phyloP scores from a whole-genome alignment of 1,140 invertebrate species.

The Aporrectodea caliginosa region DNA sequence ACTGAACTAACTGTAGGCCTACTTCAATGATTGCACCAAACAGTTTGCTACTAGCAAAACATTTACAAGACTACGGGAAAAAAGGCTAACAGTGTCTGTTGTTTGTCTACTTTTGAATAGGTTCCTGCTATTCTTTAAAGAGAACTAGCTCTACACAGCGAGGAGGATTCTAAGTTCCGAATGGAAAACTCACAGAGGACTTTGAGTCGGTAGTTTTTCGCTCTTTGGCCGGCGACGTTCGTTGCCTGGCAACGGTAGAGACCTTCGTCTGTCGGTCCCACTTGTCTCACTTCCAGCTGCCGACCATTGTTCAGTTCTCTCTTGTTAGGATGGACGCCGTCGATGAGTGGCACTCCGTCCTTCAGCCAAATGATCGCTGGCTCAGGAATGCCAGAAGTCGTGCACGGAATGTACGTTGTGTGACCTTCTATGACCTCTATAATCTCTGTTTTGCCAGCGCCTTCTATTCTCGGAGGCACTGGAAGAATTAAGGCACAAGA shows the following conservation, averaged over 20 bases:
- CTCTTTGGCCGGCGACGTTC: slow-evolving; percentile 44
- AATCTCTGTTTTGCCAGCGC: slow-evolving; percentile 36
- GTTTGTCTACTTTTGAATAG: no score
- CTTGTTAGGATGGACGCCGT: slow-evolving; percentile 42
- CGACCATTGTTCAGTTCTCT: slow-evolving; percentile 24
- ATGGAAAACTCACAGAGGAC: slow-evolving; percentile 37
- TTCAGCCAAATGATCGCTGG: slow-evolving; percentile 58
- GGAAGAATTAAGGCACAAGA: not conserved
- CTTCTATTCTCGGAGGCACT: slow-evolving; percentile 55
- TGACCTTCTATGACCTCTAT: slow-evolving; percentile 44
- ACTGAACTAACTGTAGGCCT: no score
- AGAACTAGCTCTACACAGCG: no score
- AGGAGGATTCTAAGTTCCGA: no score
- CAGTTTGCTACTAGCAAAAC: no score
- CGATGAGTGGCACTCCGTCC: slow-evolving; percentile 40
- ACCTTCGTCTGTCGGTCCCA: slow-evolving; percentile 42
- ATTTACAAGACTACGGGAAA: no score
- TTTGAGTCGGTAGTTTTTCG: slow-evolving; percentile 42
- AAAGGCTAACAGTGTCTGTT: no score
- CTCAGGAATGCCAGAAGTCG: slow-evolving; percentile 55
- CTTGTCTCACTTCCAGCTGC: slow-evolving; percentile 31
- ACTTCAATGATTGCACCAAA: no score
- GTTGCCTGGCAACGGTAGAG: slow-evolving; percentile 55
- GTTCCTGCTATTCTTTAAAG: no score
- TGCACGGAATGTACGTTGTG: slow-evolving; percentile 52